These are phyloP conservation scores for Cheilinus undulatus DNA, from an alignment of 2,113 vertebrate genomes.

Conservation along the genomic window DNA sequence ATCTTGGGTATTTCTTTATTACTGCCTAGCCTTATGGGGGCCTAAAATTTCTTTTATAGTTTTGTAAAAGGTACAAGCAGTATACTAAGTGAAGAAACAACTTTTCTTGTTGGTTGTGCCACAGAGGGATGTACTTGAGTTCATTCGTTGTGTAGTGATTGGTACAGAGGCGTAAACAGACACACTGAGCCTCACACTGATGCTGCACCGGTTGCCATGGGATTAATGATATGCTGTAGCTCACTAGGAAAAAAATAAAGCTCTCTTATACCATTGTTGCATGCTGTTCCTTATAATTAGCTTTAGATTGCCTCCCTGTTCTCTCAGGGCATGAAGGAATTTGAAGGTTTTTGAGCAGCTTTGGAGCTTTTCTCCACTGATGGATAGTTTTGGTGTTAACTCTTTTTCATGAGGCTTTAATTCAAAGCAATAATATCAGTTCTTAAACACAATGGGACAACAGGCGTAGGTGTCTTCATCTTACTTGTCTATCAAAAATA, in stretches of 20 bases:
- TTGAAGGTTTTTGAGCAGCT: conserved; percentile 28
- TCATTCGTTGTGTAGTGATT: conserved; percentile 14
- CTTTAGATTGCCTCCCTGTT: conserved; percentile 64
- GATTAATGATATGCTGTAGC: conserved; percentile 73
- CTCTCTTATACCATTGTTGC: conserved; percentile 59
- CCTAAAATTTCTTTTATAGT: no score
- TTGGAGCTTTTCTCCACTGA: conserved; percentile 35
- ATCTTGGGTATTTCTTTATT: no score
- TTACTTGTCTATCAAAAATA: not conserved
- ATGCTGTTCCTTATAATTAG: conserved; percentile 79
- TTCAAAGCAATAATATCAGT: not conserved
- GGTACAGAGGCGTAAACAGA: conserved; percentile 18
- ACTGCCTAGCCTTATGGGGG: no score
- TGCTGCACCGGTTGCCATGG: conserved; percentile 67
- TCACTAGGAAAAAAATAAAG: not conserved
- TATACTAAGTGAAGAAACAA: not conserved
- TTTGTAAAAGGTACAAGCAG: not conserved
- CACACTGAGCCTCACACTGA: conserved; percentile 42
- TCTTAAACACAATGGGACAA: not conserved
- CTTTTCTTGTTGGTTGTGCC: not conserved
- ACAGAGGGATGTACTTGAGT: conserved; percentile 1
- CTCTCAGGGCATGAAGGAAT: conserved; percentile 50
- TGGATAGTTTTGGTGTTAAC: conserved; percentile 28
- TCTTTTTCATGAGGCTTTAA: conserved; percentile 25
- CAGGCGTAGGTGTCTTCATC: not conserved